Evolutionary conservation across 2,888 invertebrate species (phyloP).

Genomic region (Scotopteryx bipunctaria): DNA sequence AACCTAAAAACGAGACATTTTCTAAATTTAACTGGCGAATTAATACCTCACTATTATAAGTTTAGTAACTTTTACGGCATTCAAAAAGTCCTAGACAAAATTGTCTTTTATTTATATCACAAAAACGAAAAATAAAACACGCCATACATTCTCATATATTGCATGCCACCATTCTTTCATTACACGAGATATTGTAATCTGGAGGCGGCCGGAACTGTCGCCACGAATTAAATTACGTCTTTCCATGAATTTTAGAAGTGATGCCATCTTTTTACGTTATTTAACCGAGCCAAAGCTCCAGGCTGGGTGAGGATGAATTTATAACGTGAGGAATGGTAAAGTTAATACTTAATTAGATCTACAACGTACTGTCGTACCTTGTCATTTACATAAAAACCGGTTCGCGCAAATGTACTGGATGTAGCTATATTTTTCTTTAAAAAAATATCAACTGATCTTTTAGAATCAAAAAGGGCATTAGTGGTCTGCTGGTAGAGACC

Average conservation of each 20-base stretch:
- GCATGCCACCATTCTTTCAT: slow-evolving; percentile 68
- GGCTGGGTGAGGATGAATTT: slow-evolving; percentile 58
- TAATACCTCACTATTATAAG: too few relatives aligned
- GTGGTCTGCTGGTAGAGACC: too few relatives aligned
- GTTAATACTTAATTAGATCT: background rate
- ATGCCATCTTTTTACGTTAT: slow-evolving; percentile 69
- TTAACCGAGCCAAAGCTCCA: slow-evolving; percentile 44
- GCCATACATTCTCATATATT: slow-evolving; percentile 71
- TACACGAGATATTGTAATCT: slow-evolving; percentile 72
- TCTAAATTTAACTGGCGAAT: background rate
- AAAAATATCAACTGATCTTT: too few relatives aligned
- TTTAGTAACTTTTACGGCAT: too few relatives aligned
- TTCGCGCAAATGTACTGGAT: too few relatives aligned
- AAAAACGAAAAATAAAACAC: slow-evolving; percentile 60
- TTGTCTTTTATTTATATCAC: slow-evolving; percentile 7
- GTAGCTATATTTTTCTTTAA: too few relatives aligned
- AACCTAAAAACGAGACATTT: background rate
- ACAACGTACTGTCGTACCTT: too few relatives aligned
- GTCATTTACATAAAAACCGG: too few relatives aligned
- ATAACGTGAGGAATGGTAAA: slow-evolving; percentile 41
- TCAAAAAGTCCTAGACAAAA: background rate
- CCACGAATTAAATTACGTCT: slow-evolving; percentile 76
- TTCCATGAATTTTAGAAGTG: slow-evolving; percentile 81
- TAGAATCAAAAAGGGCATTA: too few relatives aligned
- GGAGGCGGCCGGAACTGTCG: slow-evolving; percentile 59